Percentiles rank a stretch among this genome's conserved stretches.
These are phyloP conservation scores for Acanthosepion esculentum DNA, from an alignment of 2,888 invertebrate species.

Conservation along the genomic window DNA sequence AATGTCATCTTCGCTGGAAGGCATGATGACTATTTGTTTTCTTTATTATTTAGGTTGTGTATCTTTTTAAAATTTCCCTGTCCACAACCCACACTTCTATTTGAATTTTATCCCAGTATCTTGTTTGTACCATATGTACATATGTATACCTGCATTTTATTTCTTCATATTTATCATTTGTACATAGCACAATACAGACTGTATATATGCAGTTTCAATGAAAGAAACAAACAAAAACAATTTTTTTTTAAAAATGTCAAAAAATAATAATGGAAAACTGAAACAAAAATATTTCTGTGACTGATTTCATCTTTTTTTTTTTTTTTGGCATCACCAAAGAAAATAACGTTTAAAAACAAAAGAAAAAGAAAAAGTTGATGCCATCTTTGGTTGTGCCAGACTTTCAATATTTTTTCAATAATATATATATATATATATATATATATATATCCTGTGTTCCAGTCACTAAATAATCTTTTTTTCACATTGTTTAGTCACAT, in stretches of 20 bases:
- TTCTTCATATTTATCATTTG: conserved; percentile 21
- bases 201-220: background rate
- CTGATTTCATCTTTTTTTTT: background rate
- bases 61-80: background rate
- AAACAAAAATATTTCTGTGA: background rate
- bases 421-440: conserved; percentile 24
- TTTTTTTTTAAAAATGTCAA: background rate
- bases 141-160: conserved; percentile 22
- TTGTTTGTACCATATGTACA: background rate
- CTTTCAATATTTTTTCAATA: conserved; percentile 33
- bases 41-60: background rate
- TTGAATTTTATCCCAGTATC: background rate
- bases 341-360: background rate
- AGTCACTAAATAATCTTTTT: conserved; percentile 9
- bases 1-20: background rate
- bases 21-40: background rate
- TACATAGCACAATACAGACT: conserved; percentile 9
- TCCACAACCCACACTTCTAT: background rate
- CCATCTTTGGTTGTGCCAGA: conserved; percentile 33
- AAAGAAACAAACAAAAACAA: background rate
- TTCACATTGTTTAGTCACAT: background rate
- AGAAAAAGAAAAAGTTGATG: background rate
- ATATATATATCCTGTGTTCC: background rate
- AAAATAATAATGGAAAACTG: background rate
- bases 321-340: background rate